Evolutionary conservation across 1,140 invertebrate genomes (phyloP).

Genomic region (Listronotus bonariensis): DNA sequence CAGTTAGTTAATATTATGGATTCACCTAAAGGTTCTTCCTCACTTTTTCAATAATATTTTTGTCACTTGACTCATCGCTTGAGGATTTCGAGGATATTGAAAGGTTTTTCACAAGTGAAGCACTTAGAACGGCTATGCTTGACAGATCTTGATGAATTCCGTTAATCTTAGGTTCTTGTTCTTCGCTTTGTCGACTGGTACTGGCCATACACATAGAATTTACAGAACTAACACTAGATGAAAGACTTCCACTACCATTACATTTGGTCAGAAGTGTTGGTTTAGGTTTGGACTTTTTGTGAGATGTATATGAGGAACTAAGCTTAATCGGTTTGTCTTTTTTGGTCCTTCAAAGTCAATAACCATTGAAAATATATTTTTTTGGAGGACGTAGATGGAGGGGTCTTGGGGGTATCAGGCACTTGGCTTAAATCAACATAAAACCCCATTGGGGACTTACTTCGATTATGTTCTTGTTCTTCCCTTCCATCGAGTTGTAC

Average conservation of each 20-base stretch:
- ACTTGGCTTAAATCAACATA: conserved; percentile 67
- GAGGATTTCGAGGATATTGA: conserved; percentile 43
- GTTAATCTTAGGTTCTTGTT: conserved; percentile 28
- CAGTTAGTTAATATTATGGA: conserved; percentile 12
- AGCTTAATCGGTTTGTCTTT: conserved; percentile 50
- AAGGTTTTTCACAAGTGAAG: conserved; percentile 39
- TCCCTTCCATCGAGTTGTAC: conserved; percentile 54
- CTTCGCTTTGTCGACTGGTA: conserved; percentile 43
- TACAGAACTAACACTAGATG: conserved; percentile 45
- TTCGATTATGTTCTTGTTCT: conserved; percentile 39
- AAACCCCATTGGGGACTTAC: conserved; percentile 64
- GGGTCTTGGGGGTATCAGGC: conserved; percentile 51
- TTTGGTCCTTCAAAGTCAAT: conserved; percentile 67
- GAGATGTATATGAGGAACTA: conserved; percentile 41
- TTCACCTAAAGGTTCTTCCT: conserved; percentile 38
- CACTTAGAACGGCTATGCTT: conserved; percentile 35
- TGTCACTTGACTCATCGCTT: conserved; percentile 40
- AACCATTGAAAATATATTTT: conserved; percentile 77
- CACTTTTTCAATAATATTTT: conserved; percentile 41
- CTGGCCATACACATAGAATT: conserved; percentile 45
- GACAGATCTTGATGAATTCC: conserved; percentile 16
- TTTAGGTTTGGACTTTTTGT: conserved; percentile 42
- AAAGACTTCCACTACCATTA: conserved; percentile 44
- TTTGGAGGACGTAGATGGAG: conserved; percentile 55
- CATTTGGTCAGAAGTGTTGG: conserved; percentile 34